Evolutionary conservation across 2,113 vertebrate species (phyloP).

Genomic region (Bagarius yarrelli): DNA sequence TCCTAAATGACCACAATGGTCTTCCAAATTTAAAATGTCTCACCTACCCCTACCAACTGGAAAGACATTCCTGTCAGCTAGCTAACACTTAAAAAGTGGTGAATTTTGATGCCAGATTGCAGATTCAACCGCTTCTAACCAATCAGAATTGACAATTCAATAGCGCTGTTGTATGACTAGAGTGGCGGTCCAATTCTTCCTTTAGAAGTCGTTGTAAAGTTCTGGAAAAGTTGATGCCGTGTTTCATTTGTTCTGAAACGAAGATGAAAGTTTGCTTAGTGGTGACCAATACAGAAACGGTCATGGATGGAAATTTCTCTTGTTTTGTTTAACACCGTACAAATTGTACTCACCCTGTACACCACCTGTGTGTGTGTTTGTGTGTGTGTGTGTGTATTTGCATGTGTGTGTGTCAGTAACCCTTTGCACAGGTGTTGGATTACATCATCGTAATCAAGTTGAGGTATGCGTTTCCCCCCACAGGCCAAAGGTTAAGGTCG

Average conservation of each 20-base stretch:
- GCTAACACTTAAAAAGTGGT: too few relatives aligned
- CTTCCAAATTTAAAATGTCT: too few relatives aligned
- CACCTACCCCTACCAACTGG: too few relatives aligned
- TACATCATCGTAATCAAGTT: slow-evolving; percentile 35
- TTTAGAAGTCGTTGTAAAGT: neutral
- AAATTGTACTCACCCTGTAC: neutral
- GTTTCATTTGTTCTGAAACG: neutral
- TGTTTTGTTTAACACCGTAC: neutral
- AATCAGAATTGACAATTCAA: neutral
- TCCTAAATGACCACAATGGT: too few relatives aligned
- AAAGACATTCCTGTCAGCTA: too few relatives aligned
- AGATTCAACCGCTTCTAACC: too few relatives aligned
- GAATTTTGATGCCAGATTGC: too few relatives aligned
- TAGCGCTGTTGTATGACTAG: neutral
- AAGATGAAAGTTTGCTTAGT: neutral
- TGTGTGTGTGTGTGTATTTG: slow-evolving; percentile 16
- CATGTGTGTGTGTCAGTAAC: neutral
- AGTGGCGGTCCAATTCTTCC: neutral
- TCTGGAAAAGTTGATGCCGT: neutral
- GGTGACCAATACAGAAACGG: neutral
- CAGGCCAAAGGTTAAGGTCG: slow-evolving; percentile 15
- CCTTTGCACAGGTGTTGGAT: slow-evolving; percentile 21
- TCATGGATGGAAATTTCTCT: neutral
- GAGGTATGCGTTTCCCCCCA: slow-evolving; percentile 31
- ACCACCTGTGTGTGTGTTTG: slow-evolving; percentile 14